Base-by-base conservation (phyloP, 2,888 invertebrate species). In the Bombylius discolor region DNA sequence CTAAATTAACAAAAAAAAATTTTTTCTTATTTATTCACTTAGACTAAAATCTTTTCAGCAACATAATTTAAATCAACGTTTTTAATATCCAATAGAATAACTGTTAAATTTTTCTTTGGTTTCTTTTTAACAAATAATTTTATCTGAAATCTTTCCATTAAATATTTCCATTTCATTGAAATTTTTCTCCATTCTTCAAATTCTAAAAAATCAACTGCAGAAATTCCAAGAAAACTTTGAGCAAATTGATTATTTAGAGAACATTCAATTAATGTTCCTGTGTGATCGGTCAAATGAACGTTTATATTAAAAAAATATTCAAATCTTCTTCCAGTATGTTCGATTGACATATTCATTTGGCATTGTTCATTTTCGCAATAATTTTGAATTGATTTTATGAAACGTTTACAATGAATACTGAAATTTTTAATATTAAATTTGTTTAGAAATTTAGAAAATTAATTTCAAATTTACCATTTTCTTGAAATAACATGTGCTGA, bases 281-380 rank as follows among this genome's bases (percentile, higher is more conserved):
- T 85, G 60, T 85, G 84, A 68, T 87, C 87, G 9, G 81, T 76
- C 46, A 86, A 73, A 5, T 78, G 78, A 3, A 87, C 73, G 54
- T 77, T 76, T n/a, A 87, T 70, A 63, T 86, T 83, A 57, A 79
- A 80, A 48, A 69, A 71, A 46, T 70, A 65, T 44, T 67, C 67
- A 39, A 58, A 64, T 31, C 61, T 64, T 7, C 62, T 61, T 0
- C 62, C 66, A 31, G 47, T 51, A 9, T 61, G 56, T 13, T 65
- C 61, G 9, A 70, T 56, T 0, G 68, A 66, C 44, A 69, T 66
- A 23, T 64, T 60, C 56, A 69, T 59, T 48, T 64, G 65, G 49
- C 72, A 72, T 45, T 61, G 62, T 3, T 67, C 68, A n/a, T 62
- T 64, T 7, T 64, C 63, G 52, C 72, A 72, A 4, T 64, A 55